phyloP scores from a whole-genome alignment of 2,113 vertebrate species.

The Dicrurus megarhynchus region DNA sequence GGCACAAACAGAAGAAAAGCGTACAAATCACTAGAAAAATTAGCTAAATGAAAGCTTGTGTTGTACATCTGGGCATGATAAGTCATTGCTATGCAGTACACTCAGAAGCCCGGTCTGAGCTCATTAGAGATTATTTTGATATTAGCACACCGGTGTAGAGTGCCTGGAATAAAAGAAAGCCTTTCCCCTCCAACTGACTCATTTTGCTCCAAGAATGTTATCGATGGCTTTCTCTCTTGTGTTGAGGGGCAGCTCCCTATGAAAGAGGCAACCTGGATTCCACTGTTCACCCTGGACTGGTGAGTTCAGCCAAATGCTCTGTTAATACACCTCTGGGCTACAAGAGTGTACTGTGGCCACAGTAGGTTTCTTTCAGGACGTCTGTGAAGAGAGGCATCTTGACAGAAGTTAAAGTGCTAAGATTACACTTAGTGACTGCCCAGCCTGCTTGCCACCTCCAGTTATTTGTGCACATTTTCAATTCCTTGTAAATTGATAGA shows the following conservation, averaged over 20 bases:
- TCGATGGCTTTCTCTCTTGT: neutral
- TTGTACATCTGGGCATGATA: neutral
- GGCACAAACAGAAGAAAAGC: neutral
- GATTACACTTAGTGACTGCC: neutral
- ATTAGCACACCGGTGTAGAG: neutral
- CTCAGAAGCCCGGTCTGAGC: neutral
- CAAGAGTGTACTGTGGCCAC: rapidly evolving
- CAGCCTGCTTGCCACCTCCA: neutral
- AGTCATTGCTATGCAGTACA: neutral
- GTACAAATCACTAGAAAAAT: neutral
- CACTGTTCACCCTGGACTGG: neutral
- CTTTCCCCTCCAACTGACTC: neutral
- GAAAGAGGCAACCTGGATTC: neutral
- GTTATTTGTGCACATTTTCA: neutral
- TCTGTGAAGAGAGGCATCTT: neutral
- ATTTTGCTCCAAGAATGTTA: neutral
- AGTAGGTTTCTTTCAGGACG: rapidly evolving
- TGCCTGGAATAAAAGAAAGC: neutral
- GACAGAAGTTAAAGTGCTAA: neutral
- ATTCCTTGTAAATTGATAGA: neutral
- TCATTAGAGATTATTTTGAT: neutral
- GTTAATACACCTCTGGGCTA: neutral
- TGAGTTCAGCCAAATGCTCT: neutral
- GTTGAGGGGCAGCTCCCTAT: neutral
- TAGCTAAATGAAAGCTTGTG: neutral